A percentile compares a stretch with the other conserved stretches of the same genome.
Conservation (phyloP, 35 echinoderm and acorn worm genomes). For the Anneissia japonica region DNA sequence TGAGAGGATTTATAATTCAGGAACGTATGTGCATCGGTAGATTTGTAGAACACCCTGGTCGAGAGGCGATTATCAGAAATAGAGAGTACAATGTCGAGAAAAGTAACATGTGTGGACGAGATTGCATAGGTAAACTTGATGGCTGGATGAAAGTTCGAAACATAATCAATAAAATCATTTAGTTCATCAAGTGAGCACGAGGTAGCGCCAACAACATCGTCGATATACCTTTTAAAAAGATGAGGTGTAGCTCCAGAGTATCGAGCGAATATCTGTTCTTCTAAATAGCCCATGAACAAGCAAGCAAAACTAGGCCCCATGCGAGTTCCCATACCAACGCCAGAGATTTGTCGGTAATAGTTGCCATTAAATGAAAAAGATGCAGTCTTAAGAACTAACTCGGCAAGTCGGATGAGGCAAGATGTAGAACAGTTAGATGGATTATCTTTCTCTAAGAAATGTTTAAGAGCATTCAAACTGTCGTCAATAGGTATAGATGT, state of each 20-base stretch:
- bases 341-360: neutral
- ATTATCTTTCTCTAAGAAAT: conserved; percentile 1
- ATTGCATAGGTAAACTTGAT: neutral
- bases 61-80: conserved; percentile 2
- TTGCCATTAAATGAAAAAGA: neutral
- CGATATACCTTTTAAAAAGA: conserved; percentile 9
- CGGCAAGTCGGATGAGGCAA: neutral
- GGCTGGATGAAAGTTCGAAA: neutral
- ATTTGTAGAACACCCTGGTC: neutral
- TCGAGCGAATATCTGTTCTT: neutral
- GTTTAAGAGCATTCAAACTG: neutral
- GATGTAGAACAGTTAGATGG: conserved; percentile 4
- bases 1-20: conserved; percentile 11
- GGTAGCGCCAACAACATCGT: neutral
- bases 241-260: neutral
- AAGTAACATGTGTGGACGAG: neutral
- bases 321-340: neutral
- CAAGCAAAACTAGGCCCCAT: conserved; percentile 11
- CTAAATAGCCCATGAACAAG: conserved; percentile 12
- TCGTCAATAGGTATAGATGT: conserved; percentile 25
- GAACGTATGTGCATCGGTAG: neutral
- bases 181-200: neutral
- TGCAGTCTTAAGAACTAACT: neutral
- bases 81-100: neutral
- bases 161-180: neutral